Conservation (phyloP, 2,113 vertebrate genomes). For the Cavia porcellus region DNA sequence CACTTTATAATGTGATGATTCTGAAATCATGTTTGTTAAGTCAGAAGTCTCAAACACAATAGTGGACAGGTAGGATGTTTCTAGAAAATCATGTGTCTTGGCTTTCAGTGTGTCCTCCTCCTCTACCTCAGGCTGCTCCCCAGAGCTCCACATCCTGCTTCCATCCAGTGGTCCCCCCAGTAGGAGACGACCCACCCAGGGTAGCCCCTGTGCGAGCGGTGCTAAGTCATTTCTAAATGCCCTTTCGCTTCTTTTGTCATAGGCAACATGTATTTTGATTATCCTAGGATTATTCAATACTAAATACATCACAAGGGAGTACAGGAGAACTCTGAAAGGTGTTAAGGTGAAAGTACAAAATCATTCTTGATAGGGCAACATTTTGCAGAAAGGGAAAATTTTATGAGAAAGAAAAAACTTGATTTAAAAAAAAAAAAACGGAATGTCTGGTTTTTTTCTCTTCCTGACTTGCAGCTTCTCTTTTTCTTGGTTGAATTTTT, state of each 20-base stretch:
- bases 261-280: not conserved
- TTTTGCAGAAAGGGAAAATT: slow-evolving; percentile 50
- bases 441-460: slow-evolving; percentile 37
- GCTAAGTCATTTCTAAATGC: not conserved
- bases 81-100: not conserved
- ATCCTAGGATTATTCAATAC: not conserved
- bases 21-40: not conserved
- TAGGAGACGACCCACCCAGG: not conserved
- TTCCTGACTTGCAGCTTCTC: slow-evolving; percentile 7
- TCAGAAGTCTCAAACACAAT: not conserved
- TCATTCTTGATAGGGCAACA: not conserved
- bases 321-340: not conserved
- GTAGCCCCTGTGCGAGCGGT: not conserved
- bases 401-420: slow-evolving; percentile 31
- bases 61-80: not conserved
- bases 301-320: not conserved
- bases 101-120: not conserved
- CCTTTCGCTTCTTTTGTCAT: not conserved
- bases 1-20: not conserved
- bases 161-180: not conserved
- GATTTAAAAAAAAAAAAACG: not conserved
- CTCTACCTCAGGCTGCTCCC: not conserved
- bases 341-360: not conserved
- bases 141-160: not conserved
- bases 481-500: slow-evolving; percentile 72